These are phyloP conservation scores for Lochmaea capreae DNA, from an alignment of 2,888 invertebrate species.

Conservation along the genomic window DNA sequence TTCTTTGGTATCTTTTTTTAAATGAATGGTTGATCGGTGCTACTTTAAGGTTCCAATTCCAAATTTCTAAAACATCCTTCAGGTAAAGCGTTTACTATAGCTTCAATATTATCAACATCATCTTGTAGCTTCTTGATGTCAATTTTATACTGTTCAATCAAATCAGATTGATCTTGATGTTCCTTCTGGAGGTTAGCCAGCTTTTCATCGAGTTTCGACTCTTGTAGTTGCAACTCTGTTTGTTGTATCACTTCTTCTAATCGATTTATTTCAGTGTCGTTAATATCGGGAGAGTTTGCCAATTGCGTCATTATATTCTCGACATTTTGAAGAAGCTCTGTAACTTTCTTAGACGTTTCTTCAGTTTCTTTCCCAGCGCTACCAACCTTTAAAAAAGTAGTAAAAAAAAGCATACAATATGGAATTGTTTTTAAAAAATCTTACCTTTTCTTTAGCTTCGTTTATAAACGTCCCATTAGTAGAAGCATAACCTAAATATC, in stretches of 20 bases:
- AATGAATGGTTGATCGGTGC: constrained; percentile 1
- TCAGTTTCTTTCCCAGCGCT: constrained; percentile 87
- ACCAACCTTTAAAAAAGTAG: constrained; percentile 74
- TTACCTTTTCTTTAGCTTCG: constrained; percentile 79
- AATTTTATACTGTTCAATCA: constrained; percentile 85
- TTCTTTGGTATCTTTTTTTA: constrained; percentile 47
- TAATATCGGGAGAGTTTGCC: constrained; percentile 78
- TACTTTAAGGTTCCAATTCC: constrained; percentile 75
- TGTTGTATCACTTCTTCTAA: constrained; percentile 73
- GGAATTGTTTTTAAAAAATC: neutral
- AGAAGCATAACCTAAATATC: constrained; percentile 74
- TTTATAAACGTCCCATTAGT: constrained; percentile 78
- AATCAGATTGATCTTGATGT: constrained; percentile 67
- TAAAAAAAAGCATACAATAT: neutral
- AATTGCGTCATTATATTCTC: constrained; percentile 82
- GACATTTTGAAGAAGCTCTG: constrained; percentile 82
- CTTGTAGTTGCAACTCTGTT: constrained; percentile 78
- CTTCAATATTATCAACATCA: constrained; percentile 87
- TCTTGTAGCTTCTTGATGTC: constrained; percentile 76
- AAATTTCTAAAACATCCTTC: constrained; percentile 82
- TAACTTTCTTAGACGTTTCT: constrained; percentile 84
- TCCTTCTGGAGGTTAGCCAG: constrained; percentile 80
- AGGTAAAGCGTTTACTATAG: constrained; percentile 85
- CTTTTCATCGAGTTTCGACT: constrained; percentile 81
- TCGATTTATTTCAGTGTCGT: constrained; percentile 74